Evolutionary conservation across 2,797 vertebrate genomes (phyloP), one percentile per base, ranked within the genome.

Genomic region (Protonibea diacanthus): DNA sequence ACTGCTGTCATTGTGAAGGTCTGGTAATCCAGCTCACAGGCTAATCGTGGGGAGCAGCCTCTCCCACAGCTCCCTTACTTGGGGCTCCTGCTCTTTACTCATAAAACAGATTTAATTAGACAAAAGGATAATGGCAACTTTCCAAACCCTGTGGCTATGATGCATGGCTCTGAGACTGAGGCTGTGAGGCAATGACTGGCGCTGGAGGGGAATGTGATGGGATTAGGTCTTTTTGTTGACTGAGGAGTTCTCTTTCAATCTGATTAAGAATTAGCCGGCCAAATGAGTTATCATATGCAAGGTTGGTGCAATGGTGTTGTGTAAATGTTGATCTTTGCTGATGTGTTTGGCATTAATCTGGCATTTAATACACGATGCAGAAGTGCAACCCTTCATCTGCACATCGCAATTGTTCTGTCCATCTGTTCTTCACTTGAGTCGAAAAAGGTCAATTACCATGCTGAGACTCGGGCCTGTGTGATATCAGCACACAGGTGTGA

Each of bases 61-160:
- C 73, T 88, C 85, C 86, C 71, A 73, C 71, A 38, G 80, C 79
- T 85, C 81, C 74, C 59, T 77, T 77, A 86, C 85, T 82, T 48
- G 70, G 55, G 73, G 77, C 86, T 83, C 59, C 69, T 83, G 71
- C 71, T 89, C 86, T 88, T 81, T 84, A 79, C 81, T 88, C 74
- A 89, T 86, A 79, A 90, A 92, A 83, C 81, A 86, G 82, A 94
- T 93, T 92, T 90, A 91, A 93, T 93, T 92, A 92, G 85, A 92
- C 80, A 88, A 91, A 91, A 81, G 81, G 84, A 81, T 80, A 74
- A 89, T 90, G 84, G 90, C 77, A 3, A 74, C 74, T 87, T 85
- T 91, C 89, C 91, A 93, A 83, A 51, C 59, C 68, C 82, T 42
- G 83, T 65, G 78, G 82, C 81, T 85, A 62, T 89, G 86, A 84